Evolutionary conservation across 2,888 invertebrate genomes (phyloP), one percentile per base, ranked within the genome.

Genomic region (Clostera curtula): DNA sequence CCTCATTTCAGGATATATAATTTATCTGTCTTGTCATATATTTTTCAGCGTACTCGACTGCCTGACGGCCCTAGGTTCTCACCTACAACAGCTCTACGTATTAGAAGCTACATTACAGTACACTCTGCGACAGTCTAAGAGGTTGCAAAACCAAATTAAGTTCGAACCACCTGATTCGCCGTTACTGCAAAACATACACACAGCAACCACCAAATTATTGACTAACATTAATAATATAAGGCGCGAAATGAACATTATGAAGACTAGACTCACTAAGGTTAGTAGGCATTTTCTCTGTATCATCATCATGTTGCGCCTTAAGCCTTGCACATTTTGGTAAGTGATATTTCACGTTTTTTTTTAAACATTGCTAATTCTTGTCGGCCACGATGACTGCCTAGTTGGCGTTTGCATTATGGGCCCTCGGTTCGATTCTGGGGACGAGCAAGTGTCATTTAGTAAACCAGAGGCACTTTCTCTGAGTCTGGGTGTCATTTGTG

Each of bases 31-130:
- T n/a, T n/a, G n/a, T n/a, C n/a, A n/a, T n/a, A n/a, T n/a, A n/a
- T 29, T 31, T 57, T 86, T 29, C 64, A 89, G 88, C 40, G 77
- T 87, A 17, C 50, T 84, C 26, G 85, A 88, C 49, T 84, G 86
- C 29, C 64, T 88, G 28, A 68, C 77, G 17, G 63, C 84, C 11
- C 45, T 89, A 24, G 79, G 87, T 17, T 82, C 83, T 12, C 82
- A 86, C 22, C 63, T 88, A 7, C 86, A 87, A 50, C 89, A 89
- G 53, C 50, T 87, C 18, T 82, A 82, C 34, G 71, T 87, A 20
- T 75, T 89, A 60, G 86, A 87, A 50, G 79, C 87, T 1, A 85
- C 86, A 16, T 51, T 89, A 24, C 74, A 76, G 24, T 89, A 86
- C 45, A 66, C 85, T n/a, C 56, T 79, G 16, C 70, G 84, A 4